phyloP scores from a whole-genome alignment of 2,113 vertebrate species.

The Mixornis gularis region DNA sequence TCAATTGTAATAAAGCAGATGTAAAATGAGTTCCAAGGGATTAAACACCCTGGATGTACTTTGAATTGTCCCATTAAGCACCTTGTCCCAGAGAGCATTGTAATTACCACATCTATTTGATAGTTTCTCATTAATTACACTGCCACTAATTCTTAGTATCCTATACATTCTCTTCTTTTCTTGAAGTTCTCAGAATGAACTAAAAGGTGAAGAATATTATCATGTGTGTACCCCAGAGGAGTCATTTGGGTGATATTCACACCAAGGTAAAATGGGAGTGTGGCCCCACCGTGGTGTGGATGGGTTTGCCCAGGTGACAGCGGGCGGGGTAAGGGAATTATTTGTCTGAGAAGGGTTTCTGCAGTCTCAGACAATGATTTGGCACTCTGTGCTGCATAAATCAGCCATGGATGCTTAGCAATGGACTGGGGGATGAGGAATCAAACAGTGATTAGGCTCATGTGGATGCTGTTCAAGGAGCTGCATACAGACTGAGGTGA shows the following conservation, averaged over 20 bases:
- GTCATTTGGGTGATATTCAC: neutral
- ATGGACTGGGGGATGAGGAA: neutral
- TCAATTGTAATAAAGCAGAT: slow-evolving; percentile 43
- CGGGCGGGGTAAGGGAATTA: neutral
- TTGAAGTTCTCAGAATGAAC: neutral
- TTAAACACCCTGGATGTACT: slow-evolving; percentile 33
- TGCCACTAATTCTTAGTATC: neutral
- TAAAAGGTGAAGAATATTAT: neutral
- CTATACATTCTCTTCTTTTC: neutral
- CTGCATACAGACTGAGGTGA: neutral
- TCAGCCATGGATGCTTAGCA: neutral
- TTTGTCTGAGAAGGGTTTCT: neutral
- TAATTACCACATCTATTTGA: slow-evolving; percentile 10
- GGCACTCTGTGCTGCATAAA: neutral
- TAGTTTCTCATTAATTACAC: slow-evolving; percentile 20
- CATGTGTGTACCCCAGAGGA: neutral
- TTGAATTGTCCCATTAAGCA: slow-evolving; percentile 50
- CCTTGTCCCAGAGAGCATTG: slow-evolving; percentile 14
- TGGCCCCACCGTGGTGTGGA: neutral
- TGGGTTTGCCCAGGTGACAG: neutral
- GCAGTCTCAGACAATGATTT: neutral
- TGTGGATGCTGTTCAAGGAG: neutral
- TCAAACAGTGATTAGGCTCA: neutral
- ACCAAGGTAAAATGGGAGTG: neutral
- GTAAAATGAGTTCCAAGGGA: slow-evolving; percentile 39